Evolutionary conservation across 1,140 invertebrate genomes (phyloP), one percentile per base, ranked within the genome.

Genomic region (Scaptomyza pallida): DNA sequence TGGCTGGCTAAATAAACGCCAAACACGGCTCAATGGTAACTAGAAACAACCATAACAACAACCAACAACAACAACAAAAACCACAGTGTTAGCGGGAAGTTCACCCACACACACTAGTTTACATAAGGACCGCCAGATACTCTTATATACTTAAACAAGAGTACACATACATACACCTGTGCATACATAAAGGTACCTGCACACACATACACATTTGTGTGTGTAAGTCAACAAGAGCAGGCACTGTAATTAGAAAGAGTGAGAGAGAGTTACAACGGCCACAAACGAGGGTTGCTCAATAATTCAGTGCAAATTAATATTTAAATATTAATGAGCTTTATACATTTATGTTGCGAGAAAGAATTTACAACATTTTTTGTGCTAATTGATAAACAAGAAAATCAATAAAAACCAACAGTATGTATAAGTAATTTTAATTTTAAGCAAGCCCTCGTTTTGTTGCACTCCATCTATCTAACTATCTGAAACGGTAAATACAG

Each of bases 1-100:
- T 2, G 52, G 62, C 75, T 70, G 71, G 75, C 67, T 75, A 83
- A 83, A 72, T 83, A 83, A 79, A 68, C 78, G 73, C 78, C 40
- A 56, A 40, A 37, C 68, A 52, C 68, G 54, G 43, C 33, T 12
- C 50, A 37, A 17, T 71, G 45, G 56, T 62, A 76, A 76, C 78
- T 76, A 64, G 60, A 63, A 63, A 64, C 21, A 47, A 69, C 55
- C 69, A 50, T 44, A 61, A 37, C 60, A 67, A 71, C 44, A 19
- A 35, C 45, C 48, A 65, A 62, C 50, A 56, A 60, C 57, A 82
- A 75, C 51, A 71, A 70, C 57, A 63, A 63, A 30, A 73, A 50
- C 33, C 37, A 33, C 52, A 21, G 9, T 41, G 44, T 35, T 33
- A 30, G 44, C 19, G 23, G 41, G n/a, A n/a, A 12, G 16, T 6